A percentile compares a stretch with the other conserved stretches of the same genome.
Evolutionary conservation across 2,888 invertebrate species (phyloP).

Genomic region (Parnassius mnemosyne): DNA sequence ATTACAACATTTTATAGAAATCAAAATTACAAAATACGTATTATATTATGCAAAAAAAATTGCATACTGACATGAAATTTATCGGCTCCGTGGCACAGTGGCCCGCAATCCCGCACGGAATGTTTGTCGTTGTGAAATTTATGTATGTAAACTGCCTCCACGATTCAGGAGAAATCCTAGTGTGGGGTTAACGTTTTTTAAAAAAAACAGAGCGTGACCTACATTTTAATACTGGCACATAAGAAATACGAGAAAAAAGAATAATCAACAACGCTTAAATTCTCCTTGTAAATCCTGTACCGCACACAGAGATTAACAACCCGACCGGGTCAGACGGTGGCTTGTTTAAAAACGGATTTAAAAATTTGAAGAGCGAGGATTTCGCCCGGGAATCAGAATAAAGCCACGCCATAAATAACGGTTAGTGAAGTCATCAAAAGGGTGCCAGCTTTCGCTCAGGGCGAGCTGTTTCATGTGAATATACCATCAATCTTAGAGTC

Average conservation of each 20-base stretch:
- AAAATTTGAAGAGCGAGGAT: constrained; percentile 36
- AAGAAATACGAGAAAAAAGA: constrained; percentile 19
- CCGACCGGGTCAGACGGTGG: constrained; percentile 28
- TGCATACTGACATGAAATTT: no score
- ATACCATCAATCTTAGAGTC: constrained; percentile 72
- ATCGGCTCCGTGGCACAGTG: no score
- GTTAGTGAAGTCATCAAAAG: constrained; percentile 79
- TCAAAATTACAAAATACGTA: no score
- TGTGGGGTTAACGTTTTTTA: background rate
- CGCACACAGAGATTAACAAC: constrained; percentile 22
- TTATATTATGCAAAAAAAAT: no score
- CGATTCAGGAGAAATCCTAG: no score
- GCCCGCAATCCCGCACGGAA: no score
- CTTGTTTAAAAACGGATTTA: constrained; percentile 54
- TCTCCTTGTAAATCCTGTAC: constrained; percentile 24
- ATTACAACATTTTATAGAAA: no score
- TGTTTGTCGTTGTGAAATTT: no score
- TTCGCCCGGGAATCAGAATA: constrained; percentile 54
- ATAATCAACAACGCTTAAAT: constrained; percentile 25
- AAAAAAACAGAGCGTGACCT: background rate
- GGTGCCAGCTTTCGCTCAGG: constrained; percentile 65
- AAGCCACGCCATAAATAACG: constrained; percentile 71
- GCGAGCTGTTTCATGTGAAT: constrained; percentile 72
- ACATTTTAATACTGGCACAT: constrained; percentile 8
- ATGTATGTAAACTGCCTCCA: no score